Base-by-base conservation (phyloP, 2,113 vertebrate species). In the Scomber japonicus region DNA sequence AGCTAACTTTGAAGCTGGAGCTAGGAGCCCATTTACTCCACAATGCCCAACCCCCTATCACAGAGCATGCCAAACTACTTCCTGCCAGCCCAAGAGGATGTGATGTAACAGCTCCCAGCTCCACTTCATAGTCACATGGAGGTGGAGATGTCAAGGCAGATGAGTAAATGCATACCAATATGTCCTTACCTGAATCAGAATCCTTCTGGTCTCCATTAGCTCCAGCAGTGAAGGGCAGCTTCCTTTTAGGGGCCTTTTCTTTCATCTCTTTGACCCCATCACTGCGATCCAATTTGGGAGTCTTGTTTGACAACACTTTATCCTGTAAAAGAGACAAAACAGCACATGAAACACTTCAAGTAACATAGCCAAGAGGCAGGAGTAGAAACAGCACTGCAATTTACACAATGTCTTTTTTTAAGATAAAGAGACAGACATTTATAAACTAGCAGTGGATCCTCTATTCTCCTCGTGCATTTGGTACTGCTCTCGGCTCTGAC, bases 201-300 rank as follows among this genome's bases (percentile, higher is more conserved):
- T 99, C 97, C 93, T 99, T 99, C 93, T 99, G 98, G 95, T 99
- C 97, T 96, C 98, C 98, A 98, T 99, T 98, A 94, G 98, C 96
- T 94, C 98, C 97, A 61, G 97, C 95, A 63, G 97, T 97, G 93
- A 99, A 99, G 93, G 98, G 98, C 89, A 99, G 94, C 92, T 99
- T 99, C 93, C 98, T 95, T 88, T 99, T 99, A 79, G 97, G 95
- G 63, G 96, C 95, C 84, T 98, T 96, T 94, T 99, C 98, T 95
- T 98, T 99, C 96, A 98, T 97, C 94, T 99, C 98, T 95, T 99
- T 99, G 93, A 97, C 95, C 78, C 97, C 98, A 97, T 99, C 97
- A 44, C 93, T 96, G 93, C 97, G 96, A 91, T 99, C 98, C 95
- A 97, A 95, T 95, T 99, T 99, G 54, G 97, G 97, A 94, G 98